phyloP scores from a whole-genome alignment of 1,140 invertebrate species.

The Drosophila hydei region DNA sequence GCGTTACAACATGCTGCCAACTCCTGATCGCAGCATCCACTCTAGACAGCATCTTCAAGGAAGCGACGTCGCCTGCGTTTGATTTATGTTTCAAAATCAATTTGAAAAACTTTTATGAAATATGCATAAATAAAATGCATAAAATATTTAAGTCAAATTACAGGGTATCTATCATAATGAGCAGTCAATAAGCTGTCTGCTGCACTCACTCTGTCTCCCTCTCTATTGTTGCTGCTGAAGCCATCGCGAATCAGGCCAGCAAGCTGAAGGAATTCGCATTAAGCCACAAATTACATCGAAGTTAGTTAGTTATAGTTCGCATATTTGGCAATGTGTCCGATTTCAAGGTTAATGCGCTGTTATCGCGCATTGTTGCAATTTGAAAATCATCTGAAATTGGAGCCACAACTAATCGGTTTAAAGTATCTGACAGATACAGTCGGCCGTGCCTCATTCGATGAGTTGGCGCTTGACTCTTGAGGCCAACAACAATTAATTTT shows the following conservation, averaged over 20 bases:
- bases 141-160: background rate
- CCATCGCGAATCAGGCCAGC: background rate
- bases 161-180: constrained; percentile 3
- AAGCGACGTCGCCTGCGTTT: constrained; percentile 63
- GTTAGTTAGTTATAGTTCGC: background rate
- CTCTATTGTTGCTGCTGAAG: background rate
- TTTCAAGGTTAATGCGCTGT: constrained; percentile 56
- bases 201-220: background rate
- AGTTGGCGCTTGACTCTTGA: constrained; percentile 49
- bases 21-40: constrained; percentile 38
- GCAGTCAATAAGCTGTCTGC: background rate
- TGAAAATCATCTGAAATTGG: constrained; percentile 54
- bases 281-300: constrained; percentile 39
- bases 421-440: constrained; percentile 53
- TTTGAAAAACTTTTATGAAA: constrained; percentile 12
- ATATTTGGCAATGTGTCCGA: constrained; percentile 8
- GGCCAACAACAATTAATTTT: constrained; percentile 71
- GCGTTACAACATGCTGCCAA: constrained; percentile 62
- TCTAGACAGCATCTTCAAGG: constrained; percentile 49
- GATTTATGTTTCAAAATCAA: constrained; percentile 65
- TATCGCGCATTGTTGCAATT: constrained; percentile 62
- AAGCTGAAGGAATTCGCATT: constrained; percentile 48
- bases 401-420: constrained; percentile 70
- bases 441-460: constrained; percentile 12
- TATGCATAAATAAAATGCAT: background rate